Base-by-base conservation (phyloP, 1,140 invertebrate species). In the Temnothorax nylanderi region DNA sequence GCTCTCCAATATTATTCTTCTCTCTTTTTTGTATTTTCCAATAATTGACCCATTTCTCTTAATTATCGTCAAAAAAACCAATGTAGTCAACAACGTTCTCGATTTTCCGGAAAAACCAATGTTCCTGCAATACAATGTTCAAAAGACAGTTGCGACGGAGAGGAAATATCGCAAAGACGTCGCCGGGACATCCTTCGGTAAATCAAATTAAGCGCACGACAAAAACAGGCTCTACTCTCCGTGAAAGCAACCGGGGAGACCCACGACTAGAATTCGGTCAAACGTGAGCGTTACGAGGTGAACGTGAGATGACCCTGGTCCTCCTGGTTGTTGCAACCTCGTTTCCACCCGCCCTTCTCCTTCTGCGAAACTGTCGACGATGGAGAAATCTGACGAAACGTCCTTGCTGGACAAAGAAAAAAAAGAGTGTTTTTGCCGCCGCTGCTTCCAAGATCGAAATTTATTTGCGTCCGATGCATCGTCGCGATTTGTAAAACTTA, bases 241-340 rank as follows among this genome's bases (percentile, higher is more conserved):
- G 54, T 84, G 80, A 84, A 74, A 74, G 67, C 69, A 84, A 47
- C 44, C 44, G 47, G 60, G 8, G 64, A 81, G 51, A 37, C 26
- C 44, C 16, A n/a, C 56, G 62, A 69, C 85, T 86, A 86, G 76
- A 78, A 86, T 86, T 81, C 62, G 74, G 64, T 80, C 64, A 44
- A 80, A 86, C 37, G 51, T 65, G 76, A 80, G n/a, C 34, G 62
- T 69, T 56, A 41, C 82, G 60, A 65, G 26, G 76, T 65, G 51
- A 78, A 78, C 41, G 62, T 49, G 85, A 69, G 76, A 86, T 41
- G 85, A 86, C 54, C 69, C 41, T 65, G 76, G 76, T 67, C 26
- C 37, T 32, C 47, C 47, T n/a, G 65, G 58, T 67, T 67, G 41
- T 86, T 16, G 51, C 64, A 80, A 76, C 60, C 84, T 76, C 84